Percentiles rank a stretch among this genome's conserved stretches.
Evolutionary conservation across 2,888 invertebrate species (phyloP).

Genomic region (Dendrolimus houi): DNA sequence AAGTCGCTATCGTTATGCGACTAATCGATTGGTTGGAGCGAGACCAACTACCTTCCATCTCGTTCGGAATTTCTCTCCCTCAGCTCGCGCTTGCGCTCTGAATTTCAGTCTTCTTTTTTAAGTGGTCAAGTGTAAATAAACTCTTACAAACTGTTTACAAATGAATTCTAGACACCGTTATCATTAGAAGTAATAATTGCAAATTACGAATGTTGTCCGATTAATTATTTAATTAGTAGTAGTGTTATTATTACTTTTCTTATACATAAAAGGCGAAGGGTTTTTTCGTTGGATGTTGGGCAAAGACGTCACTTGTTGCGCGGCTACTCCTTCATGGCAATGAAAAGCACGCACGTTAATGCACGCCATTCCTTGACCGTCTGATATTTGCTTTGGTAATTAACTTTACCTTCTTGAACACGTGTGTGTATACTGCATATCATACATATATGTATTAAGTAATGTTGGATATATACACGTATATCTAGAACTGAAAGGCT

Average conservation of each 20-base stretch:
- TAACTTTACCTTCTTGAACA: too few relatives aligned
- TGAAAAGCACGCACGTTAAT: slow-evolving; percentile 65
- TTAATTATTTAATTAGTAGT: slow-evolving; percentile 7
- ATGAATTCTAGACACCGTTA: slow-evolving; percentile 8
- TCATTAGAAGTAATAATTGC: background rate
- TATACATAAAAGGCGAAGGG: slow-evolving; percentile 30
- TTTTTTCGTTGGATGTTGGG: slow-evolving; percentile 16
- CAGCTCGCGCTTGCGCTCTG: slow-evolving; percentile 56
- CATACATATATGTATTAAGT: too few relatives aligned
- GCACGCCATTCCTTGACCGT: slow-evolving; percentile 49
- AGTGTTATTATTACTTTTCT: slow-evolving; percentile 9
- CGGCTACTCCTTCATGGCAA: slow-evolving; percentile 58
- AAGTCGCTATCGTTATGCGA: slow-evolving; percentile 76
- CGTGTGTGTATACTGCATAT: too few relatives aligned
- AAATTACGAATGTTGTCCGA: too few relatives aligned
- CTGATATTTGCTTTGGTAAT: slow-evolving; percentile 29
- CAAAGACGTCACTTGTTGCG: slow-evolving; percentile 67
- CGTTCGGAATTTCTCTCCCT: slow-evolving; percentile 49
- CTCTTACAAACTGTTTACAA: slow-evolving; percentile 59
- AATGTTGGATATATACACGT: too few relatives aligned
- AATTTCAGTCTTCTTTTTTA: slow-evolving; percentile 51
- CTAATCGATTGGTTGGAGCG: slow-evolving; percentile 76
- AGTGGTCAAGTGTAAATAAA: slow-evolving; percentile 72
- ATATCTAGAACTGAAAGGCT: too few relatives aligned
- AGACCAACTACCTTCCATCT: slow-evolving; percentile 57